These are phyloP conservation scores for Aromia moschata DNA, from an alignment of 2,888 invertebrate genomes.

Conservation along the genomic window DNA sequence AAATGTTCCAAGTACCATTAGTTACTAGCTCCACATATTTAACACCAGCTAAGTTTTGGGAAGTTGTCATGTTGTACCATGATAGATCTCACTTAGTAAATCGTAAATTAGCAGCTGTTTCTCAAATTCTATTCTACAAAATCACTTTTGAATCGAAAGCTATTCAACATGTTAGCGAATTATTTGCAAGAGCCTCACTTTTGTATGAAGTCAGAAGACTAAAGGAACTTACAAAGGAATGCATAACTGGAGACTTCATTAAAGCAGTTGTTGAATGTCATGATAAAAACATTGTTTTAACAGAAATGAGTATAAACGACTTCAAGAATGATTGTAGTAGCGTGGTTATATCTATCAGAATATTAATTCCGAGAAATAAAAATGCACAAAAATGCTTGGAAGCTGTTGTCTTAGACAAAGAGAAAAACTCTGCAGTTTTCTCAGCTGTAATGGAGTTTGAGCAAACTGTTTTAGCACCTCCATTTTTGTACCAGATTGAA, in stretches of 20 bases:
- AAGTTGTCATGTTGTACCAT: slow-evolving; percentile 70
- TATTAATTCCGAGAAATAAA: slow-evolving; percentile 61
- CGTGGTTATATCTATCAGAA: slow-evolving; percentile 60
- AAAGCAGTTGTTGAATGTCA: slow-evolving; percentile 51
- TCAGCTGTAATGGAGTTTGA: slow-evolving; percentile 63
- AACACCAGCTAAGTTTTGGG: slow-evolving; percentile 69
- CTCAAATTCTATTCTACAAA: slow-evolving; percentile 52
- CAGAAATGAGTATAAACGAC: slow-evolving; percentile 41
- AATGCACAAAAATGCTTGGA: slow-evolving; percentile 52
- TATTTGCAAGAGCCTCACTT: slow-evolving; percentile 53
- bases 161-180: slow-evolving; percentile 47
- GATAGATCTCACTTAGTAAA: slow-evolving; percentile 78
- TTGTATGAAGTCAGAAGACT: slow-evolving; percentile 57
- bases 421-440: slow-evolving; percentile 61
- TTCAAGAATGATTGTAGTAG: slow-evolving; percentile 44
- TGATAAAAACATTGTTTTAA: slow-evolving; percentile 50
- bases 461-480: slow-evolving; percentile 61
- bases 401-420: slow-evolving; percentile 61
- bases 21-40: slow-evolving; percentile 55
- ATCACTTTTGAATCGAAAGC: slow-evolving; percentile 44
- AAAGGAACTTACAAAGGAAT: slow-evolving; percentile 45
- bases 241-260: slow-evolving; percentile 52
- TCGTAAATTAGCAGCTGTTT: slow-evolving; percentile 72
- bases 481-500: slow-evolving; percentile 64
- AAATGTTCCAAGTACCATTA: slow-evolving; percentile 57